Evolutionary conservation across 2,888 invertebrate species (phyloP).

Genomic region (Tolmerus cingulatus): DNA sequence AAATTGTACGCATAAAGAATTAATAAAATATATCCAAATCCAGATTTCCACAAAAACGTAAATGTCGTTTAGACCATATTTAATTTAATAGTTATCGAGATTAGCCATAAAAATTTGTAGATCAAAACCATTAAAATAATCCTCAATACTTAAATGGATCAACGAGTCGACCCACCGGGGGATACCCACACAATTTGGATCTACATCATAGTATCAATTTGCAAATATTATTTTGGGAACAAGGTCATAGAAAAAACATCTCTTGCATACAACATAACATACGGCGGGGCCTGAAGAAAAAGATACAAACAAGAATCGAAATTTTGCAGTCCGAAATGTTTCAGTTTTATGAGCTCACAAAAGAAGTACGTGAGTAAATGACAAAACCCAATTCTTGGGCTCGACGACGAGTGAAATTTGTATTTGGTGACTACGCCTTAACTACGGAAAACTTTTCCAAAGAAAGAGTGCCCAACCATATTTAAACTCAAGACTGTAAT

Average conservation of each 20-base stretch:
- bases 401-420: neutral
- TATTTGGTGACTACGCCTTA: neutral
- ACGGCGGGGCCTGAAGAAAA: neutral
- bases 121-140: neutral
- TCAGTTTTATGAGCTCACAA: neutral
- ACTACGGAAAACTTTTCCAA: neutral
- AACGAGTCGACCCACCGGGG: neutral
- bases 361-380: neutral
- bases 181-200: neutral
- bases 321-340: neutral
- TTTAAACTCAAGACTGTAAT: neutral
- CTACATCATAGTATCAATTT: neutral
- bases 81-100: neutral
- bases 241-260: neutral
- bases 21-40: neutral
- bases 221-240: neutral
- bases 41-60: neutral
- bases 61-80: neutral
- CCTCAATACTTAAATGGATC: neutral
- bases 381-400: neutral
- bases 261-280: neutral
- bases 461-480: neutral
- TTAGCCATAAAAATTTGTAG: neutral
- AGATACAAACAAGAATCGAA: neutral
- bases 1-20: neutral